Conservation (phyloP, 2,113 vertebrate species). For the Indri indri region DNA sequence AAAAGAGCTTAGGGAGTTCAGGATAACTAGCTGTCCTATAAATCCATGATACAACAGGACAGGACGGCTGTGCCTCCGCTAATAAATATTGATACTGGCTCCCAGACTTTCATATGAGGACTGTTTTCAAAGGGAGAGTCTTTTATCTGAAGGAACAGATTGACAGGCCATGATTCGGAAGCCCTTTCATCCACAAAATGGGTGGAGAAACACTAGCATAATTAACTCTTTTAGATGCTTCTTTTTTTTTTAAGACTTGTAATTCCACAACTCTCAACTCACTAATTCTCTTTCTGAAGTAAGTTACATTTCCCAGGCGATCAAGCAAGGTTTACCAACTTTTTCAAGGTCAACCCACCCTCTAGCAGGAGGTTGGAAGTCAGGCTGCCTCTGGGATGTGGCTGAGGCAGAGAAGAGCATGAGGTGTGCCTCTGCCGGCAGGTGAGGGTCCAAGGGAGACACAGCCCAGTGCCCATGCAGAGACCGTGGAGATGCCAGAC, state of each 20-base stretch:
- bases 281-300: slow-evolving; percentile 14
- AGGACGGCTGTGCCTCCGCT: not conserved
- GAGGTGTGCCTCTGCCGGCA: accelerated
- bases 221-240: not conserved
- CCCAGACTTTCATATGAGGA: slow-evolving; percentile 25
- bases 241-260: not conserved
- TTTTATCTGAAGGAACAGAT: slow-evolving; percentile 49
- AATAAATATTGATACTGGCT: slow-evolving; percentile 64
- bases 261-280: not conserved
- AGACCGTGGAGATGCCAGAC: not conserved
- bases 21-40: not conserved
- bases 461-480: accelerated
- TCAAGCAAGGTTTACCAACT: not conserved
- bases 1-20: slow-evolving; percentile 20
- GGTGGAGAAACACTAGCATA: slow-evolving; percentile 41
- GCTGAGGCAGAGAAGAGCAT: not conserved
- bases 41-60: not conserved
- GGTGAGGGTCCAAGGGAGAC: not conserved
- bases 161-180: slow-evolving; percentile 41
- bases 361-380: not conserved
- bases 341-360: not conserved
- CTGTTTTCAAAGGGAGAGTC: slow-evolving; percentile 35
- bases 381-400: not conserved
- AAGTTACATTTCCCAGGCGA: not conserved
- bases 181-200: slow-evolving; percentile 60